phyloP scores from a whole-genome alignment of 2,888 invertebrate genomes.

The Sturmia bella region DNA sequence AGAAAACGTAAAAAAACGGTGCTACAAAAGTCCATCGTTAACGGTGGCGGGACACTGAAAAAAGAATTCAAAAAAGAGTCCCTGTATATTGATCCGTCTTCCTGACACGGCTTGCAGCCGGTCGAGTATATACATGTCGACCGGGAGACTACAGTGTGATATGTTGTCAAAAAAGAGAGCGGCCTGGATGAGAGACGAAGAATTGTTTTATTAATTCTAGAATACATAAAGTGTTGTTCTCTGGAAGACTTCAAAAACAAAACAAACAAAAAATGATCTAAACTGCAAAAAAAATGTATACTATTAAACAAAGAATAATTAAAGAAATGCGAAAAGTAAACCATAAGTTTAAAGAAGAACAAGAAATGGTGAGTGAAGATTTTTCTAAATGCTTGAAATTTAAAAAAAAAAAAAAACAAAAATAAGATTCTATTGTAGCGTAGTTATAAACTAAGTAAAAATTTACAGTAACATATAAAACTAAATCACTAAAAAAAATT shows the following conservation, averaged over 20 bases:
- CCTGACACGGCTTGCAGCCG: conserved; percentile 95
- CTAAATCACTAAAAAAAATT: conserved; percentile 33
- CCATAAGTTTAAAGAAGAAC: conserved; percentile 14
- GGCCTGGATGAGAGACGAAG: conserved; percentile 59
- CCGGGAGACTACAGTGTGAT: conserved; percentile 95
- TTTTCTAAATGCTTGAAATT: conserved; percentile 69
- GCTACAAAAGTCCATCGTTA: conserved; percentile 82
- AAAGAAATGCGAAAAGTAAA: conserved; percentile 2
- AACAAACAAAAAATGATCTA: conserved; percentile 17
- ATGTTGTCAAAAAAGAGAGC: conserved; percentile 74
- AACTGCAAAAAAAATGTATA: conserved; percentile 65
- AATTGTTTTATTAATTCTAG: conserved; percentile 70
- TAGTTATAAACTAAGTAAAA: conserved; percentile 47
- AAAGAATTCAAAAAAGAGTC: conserved; percentile 84
- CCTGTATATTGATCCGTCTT: conserved; percentile 83
- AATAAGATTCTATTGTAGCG: conserved; percentile 58
- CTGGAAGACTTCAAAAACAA: conserved; percentile 56
- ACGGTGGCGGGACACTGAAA: conserved; percentile 83
- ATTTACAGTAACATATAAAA: conserved; percentile 21
- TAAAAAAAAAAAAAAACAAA: conserved; percentile 39
- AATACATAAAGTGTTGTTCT: conserved; percentile 64
- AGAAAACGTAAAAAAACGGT: conserved; percentile 83
- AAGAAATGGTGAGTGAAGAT: conserved; percentile 53
- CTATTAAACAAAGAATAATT: conserved; percentile 51
- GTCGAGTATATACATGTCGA: conserved; percentile 97